Percentiles rank a stretch among this genome's conserved stretches.
Evolutionary conservation across 2,888 invertebrate genomes (phyloP).

Genomic region (Spilosoma lubricipeda): DNA sequence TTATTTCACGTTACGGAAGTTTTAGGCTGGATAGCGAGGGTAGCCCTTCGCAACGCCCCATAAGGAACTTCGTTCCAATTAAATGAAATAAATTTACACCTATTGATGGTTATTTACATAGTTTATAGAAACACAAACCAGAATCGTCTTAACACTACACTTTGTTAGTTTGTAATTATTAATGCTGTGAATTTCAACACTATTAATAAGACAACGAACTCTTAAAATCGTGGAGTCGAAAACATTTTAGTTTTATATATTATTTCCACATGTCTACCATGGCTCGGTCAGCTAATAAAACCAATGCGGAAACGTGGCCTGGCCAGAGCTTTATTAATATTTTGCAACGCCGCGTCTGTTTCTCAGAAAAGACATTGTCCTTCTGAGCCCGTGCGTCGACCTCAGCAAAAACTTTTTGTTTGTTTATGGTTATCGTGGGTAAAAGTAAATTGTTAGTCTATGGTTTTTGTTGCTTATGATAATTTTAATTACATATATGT

Average conservation of each 20-base stretch:
- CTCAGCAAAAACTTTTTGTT: slow-evolving; percentile 62
- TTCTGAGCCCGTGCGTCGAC: slow-evolving; percentile 69
- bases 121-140: not conserved
- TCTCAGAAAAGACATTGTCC: slow-evolving; percentile 81
- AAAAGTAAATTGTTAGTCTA: slow-evolving; percentile 47
- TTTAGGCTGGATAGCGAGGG: too few species aligned
- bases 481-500: slow-evolving; percentile 10
- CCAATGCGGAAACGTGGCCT: slow-evolving; percentile 65
- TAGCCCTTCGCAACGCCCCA: too few species aligned
- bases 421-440: slow-evolving; percentile 58
- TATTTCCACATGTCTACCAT: slow-evolving; percentile 36
- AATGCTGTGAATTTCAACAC: not conserved
- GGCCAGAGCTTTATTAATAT: slow-evolving; percentile 68
- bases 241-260: slow-evolving; percentile 27
- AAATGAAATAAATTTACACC: too few species aligned
- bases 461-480: slow-evolving; percentile 30
- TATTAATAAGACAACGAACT: slow-evolving; percentile 1
- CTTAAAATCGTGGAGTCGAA: slow-evolving; percentile 15
- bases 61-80: too few species aligned
- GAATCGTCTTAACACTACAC: not conserved
- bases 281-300: slow-evolving; percentile 28
- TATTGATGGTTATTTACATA: not conserved
- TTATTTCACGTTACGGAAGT: too few species aligned
- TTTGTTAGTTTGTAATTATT: not conserved
- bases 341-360: slow-evolving; percentile 65